Evolutionary conservation across 2,797 vertebrate species (phyloP).

Genomic region (Microcaecilia unicolor): DNA sequence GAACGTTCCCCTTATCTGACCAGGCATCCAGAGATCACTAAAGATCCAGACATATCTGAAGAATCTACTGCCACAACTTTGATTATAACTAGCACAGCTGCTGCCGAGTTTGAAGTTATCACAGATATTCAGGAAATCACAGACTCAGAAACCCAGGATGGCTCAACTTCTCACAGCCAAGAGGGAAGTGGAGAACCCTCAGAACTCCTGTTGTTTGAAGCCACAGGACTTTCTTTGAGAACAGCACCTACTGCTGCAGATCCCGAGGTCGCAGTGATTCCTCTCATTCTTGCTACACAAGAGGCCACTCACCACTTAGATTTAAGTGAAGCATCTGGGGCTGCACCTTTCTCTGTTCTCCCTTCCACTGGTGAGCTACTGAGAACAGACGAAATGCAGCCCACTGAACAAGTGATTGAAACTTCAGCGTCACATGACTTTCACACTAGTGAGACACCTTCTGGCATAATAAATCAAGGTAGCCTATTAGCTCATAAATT

Average conservation of each 20-base stretch:
- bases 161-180: not conserved
- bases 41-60: slow-evolving; percentile 18
- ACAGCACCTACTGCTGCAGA: not conserved
- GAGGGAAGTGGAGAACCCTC: slow-evolving; percentile 35
- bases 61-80: not conserved
- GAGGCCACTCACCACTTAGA: not conserved
- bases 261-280: not conserved
- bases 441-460: no score
- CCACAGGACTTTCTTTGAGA: fast-evolving
- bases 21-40: not conserved
- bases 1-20: fast-evolving
- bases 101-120: slow-evolving; percentile 2
- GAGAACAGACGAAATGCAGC: no score
- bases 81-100: not conserved
- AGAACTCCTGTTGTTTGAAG: slow-evolving; percentile 20
- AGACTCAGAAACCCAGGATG: fast-evolving
- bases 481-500: not conserved
- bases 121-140: not conserved
- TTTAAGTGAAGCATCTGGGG: not conserved
- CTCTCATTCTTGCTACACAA: not conserved
- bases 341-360: not conserved
- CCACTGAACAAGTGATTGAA: not conserved
- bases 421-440: not conserved
- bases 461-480: not conserved
- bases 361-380: not conserved